A percentile compares a stretch with the other conserved stretches of the same genome.
Conservation (phyloP, 2,888 invertebrate species). For the Orthosia gracilis region DNA sequence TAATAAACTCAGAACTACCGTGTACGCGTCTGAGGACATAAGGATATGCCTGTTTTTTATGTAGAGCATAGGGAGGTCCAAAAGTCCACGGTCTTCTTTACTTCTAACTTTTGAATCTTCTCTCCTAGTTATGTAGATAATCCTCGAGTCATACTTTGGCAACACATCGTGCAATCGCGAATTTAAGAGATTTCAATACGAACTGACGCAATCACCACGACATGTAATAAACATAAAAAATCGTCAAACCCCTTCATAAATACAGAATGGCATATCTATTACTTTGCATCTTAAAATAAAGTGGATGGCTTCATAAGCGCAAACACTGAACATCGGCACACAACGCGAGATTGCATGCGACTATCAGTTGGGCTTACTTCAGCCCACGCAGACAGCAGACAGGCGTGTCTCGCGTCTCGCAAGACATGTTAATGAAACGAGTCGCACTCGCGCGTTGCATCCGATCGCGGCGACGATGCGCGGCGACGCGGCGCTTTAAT, state of each 20-base stretch:
- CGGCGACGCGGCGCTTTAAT: constrained; percentile 32
- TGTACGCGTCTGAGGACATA: too few relatives aligned
- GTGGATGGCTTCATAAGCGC: background rate
- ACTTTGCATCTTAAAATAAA: background rate
- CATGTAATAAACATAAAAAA: background rate
- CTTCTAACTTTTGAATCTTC: too few relatives aligned
- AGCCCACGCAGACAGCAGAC: constrained; percentile 20
- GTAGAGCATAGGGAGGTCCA: too few relatives aligned
- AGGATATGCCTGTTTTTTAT: background rate
- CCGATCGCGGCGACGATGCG: constrained; percentile 10
- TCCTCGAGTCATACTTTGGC: too few relatives aligned
- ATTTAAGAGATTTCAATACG: background rate
- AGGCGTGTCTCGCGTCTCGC: constrained; percentile 19
- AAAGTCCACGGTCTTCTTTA: too few relatives aligned
- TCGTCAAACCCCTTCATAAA: too few relatives aligned
- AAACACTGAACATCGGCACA: background rate
- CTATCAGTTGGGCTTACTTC: constrained; percentile 15
- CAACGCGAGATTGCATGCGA: background rate
- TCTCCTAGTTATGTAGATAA: too few relatives aligned
- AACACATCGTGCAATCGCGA: background rate
- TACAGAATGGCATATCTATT: background rate
- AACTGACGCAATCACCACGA: background rate
- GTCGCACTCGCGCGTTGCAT: constrained; percentile 25
- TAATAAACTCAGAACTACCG: background rate
- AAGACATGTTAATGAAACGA: constrained; percentile 48